Base-by-base conservation (phyloP, 2,113 vertebrate genomes). In the Ploceus nigricollis region DNA sequence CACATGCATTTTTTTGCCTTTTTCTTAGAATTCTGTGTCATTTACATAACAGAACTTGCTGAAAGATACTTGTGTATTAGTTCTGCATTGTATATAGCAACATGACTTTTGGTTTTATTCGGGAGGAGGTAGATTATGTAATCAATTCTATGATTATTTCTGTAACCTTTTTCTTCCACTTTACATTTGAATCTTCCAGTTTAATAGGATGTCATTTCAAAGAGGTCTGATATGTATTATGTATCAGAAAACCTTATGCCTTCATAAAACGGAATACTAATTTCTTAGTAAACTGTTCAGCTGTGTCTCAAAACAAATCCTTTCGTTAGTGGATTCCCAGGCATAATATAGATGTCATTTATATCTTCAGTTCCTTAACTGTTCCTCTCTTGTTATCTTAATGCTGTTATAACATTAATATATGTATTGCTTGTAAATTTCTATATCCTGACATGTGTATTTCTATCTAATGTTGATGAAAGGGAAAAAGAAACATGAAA, bases 161-260 rank as follows among this genome's bases (percentile, higher is more conserved):
- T 94, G 69, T 95, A 94, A 95, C 92, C 80, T 97, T 96, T 93
- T 94, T 95, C 79, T 92, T 94, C 80, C 84, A 87, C 87, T 96
- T 97, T 87, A 94, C 66, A 51, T 96, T 93, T 94, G 81, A 94
- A 64, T 94, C 91, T 96, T 86, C 69, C 65, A 44, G 30, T 94
- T 96, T 96, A 95, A 89, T 93, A 87, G 66, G 83, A 86, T 90
- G 86, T 87, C 87, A 93, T 94, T 95, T 96, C 72, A 61, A 44
- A 90, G 92, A 72, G 70, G 58, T 89, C 78, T 92, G 82, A 80
- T 80, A 87, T 82, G 93, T 91, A 94, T 93, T 96, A 92, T 96
- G 93, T 95, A 96, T 96, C 83, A 94, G 87, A 83, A 89, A 88
- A 95, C 84, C 75, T 90, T 87, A 81, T 35, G 82, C 89, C 78